Evolutionary conservation across 2,797 vertebrate genomes (phyloP).

Genomic region (Todus mexicanus): DNA sequence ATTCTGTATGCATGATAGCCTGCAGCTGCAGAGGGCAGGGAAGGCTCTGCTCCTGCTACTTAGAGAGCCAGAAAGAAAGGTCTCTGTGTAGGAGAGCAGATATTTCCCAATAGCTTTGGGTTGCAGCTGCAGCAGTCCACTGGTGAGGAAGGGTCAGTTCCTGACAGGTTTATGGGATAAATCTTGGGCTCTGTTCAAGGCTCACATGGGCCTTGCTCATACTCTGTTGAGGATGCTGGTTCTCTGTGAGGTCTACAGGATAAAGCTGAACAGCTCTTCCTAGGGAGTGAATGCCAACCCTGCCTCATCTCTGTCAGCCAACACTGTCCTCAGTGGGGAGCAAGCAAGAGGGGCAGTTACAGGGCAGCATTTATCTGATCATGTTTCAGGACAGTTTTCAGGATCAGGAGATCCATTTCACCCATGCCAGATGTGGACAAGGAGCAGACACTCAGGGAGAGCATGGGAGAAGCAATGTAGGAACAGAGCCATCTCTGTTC

Average conservation of each 20-base stretch:
- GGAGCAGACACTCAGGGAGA: not conserved
- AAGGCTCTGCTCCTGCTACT: not conserved
- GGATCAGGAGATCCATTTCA: not conserved
- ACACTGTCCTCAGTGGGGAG: not conserved
- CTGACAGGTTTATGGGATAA: not conserved
- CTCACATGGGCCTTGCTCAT: not conserved
- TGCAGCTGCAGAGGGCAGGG: not conserved
- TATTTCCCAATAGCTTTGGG: not conserved
- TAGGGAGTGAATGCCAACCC: not conserved
- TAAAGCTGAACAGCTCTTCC: not conserved
- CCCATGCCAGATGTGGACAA: not conserved
- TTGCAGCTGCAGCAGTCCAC: not conserved
- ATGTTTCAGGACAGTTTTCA: not conserved
- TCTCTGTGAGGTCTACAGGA: not conserved
- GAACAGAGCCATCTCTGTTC: not conserved
- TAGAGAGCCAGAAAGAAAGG: not conserved
- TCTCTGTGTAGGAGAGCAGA: not conserved
- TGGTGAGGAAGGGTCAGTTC: not conserved
- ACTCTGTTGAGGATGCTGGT: not conserved
- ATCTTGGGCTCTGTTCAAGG: not conserved
- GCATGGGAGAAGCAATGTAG: not conserved
- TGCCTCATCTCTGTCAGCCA: not conserved
- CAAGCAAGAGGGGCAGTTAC: not conserved
- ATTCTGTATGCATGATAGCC: not conserved
- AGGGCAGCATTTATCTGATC: not conserved